Conservation (phyloP, 2,797 vertebrate species). For the Nothura maculosa region DNA sequence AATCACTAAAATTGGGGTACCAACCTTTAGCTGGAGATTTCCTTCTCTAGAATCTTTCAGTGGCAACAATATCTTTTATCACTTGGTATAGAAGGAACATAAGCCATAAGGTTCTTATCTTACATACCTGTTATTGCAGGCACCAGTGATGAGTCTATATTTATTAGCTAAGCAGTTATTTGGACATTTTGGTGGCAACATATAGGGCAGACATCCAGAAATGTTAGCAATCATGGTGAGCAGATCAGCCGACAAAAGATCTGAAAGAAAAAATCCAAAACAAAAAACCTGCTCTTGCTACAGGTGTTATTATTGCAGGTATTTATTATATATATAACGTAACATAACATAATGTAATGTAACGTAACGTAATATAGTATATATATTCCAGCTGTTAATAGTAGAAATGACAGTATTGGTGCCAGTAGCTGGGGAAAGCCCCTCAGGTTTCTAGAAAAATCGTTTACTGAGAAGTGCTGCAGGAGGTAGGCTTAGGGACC, state of each 20-base stretch:
- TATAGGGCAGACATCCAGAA: constrained; percentile 85
- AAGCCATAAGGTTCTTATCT: not conserved
- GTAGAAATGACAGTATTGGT: not conserved
- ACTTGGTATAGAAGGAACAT: not conserved
- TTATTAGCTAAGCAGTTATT: constrained; percentile 78
- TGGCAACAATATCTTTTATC: not conserved
- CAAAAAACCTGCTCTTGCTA: not conserved
- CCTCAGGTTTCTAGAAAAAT: not conserved
- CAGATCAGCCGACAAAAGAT: constrained; percentile 80
- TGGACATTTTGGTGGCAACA: constrained; percentile 81
- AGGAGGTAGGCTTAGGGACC: not conserved
- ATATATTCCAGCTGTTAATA: not conserved
- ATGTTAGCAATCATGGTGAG: constrained; percentile 82
- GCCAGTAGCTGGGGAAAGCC: not conserved
- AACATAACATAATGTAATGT: too few species aligned
- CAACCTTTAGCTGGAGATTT: not conserved
- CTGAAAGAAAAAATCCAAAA: constrained; percentile 70
- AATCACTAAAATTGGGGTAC: not conserved
- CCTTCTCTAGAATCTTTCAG: not conserved
- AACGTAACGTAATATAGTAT: too few species aligned
- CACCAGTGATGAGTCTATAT: constrained; percentile 90
- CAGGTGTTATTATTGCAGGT: not conserved
- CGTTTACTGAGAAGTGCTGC: not conserved
- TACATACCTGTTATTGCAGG: constrained; percentile 94
- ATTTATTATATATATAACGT: too few species aligned